These are phyloP conservation scores for Bhutanitis thaidina DNA, from an alignment of 2,888 invertebrate genomes.

Conservation along the genomic window DNA sequence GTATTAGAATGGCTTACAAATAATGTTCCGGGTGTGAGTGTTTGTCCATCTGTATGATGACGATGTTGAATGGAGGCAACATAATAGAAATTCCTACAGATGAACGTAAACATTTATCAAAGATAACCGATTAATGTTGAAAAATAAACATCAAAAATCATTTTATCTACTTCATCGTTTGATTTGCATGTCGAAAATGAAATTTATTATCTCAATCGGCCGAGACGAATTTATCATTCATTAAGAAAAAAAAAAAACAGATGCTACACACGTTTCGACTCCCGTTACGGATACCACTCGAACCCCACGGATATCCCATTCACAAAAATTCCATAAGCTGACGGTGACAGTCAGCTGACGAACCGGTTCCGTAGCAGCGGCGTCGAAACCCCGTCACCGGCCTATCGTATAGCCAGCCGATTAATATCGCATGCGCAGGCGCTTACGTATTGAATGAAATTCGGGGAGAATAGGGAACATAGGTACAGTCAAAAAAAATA, in stretches of 20 bases:
- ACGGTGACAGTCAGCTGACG: constrained; percentile 11
- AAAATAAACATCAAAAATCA: no score
- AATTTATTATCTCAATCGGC: no score
- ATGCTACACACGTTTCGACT: not conserved
- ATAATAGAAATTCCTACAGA: no score
- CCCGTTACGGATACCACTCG: constrained; percentile 4
- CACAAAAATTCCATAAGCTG: constrained; percentile 13
- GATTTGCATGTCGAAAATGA: no score
- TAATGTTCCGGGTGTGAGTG: no score
- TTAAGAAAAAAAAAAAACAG: not conserved
- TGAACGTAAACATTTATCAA: no score
- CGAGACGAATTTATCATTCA: constrained; percentile 1
- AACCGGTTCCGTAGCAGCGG: constrained; percentile 6
- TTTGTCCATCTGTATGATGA: no score
- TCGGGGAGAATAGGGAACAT: constrained; percentile 3
- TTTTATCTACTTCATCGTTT: no score
- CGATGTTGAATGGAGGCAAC: no score
- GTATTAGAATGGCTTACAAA: no score
- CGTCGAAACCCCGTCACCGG: constrained; percentile 6
- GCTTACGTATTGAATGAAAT: not conserved
- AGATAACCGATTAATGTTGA: no score
- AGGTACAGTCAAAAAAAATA: not conserved
- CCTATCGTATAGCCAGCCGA: not conserved
- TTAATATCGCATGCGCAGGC: not conserved
- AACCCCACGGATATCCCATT: constrained; percentile 7